phyloP scores from a whole-genome alignment of 2,888 invertebrate species.

The Chaetogeoica ovagalla region DNA sequence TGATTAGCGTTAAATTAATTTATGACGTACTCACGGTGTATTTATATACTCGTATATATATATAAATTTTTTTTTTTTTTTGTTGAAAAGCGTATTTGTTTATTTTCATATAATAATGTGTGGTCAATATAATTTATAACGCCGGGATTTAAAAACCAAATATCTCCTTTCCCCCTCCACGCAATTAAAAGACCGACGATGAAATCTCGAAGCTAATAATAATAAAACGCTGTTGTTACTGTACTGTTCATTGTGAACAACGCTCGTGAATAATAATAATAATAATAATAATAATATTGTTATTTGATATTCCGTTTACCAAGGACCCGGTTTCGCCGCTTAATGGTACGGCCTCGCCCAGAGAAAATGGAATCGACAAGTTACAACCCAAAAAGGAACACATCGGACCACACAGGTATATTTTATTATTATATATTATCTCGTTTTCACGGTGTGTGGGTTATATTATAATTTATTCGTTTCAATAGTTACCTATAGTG shows the following conservation, averaged over 20 bases:
- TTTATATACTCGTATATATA: background rate
- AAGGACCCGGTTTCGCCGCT: slow-evolving; percentile 72
- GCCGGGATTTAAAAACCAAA: no score
- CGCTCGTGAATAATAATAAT: no score
- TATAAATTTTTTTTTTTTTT: no score
- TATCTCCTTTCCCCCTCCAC: no score
- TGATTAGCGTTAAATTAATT: background rate
- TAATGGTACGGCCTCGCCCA: slow-evolving; percentile 84
- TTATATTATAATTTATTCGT: background rate
- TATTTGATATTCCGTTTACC: slow-evolving; percentile 50
- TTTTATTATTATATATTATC: background rate
- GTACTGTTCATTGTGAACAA: no score
- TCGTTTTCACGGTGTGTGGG: background rate
- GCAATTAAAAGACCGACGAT: no score
- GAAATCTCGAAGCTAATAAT: no score
- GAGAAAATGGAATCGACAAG: slow-evolving; percentile 84
- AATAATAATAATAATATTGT: no score
- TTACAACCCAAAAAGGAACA: slow-evolving; percentile 76
- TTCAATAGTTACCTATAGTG: background rate
- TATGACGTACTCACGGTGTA: background rate
- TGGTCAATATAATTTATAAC: no score
- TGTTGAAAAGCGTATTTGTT: no score
- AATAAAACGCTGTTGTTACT: no score
- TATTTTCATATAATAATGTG: no score
- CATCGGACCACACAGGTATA: slow-evolving; percentile 68